Conservation (phyloP, 2,888 invertebrate genomes). For the Lagria hirta region DNA sequence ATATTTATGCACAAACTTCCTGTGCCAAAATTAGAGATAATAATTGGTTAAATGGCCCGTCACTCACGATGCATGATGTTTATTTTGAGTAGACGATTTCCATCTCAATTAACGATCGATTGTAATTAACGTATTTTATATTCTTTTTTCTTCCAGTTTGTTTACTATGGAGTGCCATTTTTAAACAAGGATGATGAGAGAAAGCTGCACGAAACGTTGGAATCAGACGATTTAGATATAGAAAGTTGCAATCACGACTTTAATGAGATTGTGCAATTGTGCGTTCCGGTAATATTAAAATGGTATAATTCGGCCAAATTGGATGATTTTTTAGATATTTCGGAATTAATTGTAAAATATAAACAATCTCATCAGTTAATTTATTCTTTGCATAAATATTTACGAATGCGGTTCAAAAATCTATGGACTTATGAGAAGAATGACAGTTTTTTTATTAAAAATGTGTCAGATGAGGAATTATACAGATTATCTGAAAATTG, state of each 20-base stretch:
- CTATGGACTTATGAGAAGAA: slow-evolving; percentile 45
- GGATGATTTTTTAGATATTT: slow-evolving; percentile 41
- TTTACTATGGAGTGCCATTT: slow-evolving; percentile 68
- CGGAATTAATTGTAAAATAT: slow-evolving; percentile 34
- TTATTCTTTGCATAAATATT: slow-evolving; percentile 62
- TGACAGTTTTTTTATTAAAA: slow-evolving; percentile 49
- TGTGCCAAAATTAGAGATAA: no score
- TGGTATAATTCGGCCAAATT: slow-evolving; percentile 47
- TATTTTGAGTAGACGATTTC: no score
- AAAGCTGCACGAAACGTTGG: slow-evolving; percentile 36
- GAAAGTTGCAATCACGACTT: slow-evolving; percentile 40
- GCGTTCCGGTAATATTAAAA: slow-evolving; percentile 42
- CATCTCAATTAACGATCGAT: slow-evolving; percentile 4
- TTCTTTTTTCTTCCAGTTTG: slow-evolving; percentile 64
- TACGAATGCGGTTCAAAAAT: slow-evolving; percentile 57
- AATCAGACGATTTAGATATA: slow-evolving; percentile 50
- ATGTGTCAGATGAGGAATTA: slow-evolving; percentile 46
- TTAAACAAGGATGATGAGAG: slow-evolving; percentile 61
- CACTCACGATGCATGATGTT: no score
- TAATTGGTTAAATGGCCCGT: no score
- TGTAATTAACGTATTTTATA: no score
- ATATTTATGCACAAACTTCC: no score
- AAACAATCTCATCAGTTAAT: slow-evolving; percentile 57
- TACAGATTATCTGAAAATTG: slow-evolving; percentile 44
- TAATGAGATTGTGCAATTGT: slow-evolving; percentile 43